Base-by-base conservation (phyloP, 1,140 invertebrate species). In the Aradophagus sp. region DNA sequence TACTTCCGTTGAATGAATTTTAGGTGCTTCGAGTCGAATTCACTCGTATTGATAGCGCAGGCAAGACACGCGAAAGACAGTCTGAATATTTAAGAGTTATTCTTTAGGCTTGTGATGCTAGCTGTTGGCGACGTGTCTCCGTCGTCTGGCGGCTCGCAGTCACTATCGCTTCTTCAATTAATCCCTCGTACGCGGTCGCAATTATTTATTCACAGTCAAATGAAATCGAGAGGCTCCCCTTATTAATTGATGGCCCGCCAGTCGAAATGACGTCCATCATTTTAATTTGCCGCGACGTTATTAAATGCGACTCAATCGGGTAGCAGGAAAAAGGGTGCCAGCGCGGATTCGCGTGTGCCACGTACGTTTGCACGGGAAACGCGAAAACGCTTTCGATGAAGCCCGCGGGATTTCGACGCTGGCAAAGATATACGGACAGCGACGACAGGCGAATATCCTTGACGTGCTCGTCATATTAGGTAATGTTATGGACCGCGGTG, bases 191-290 rank as follows among this genome's bases (percentile, higher is more conserved):
- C 26, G 50, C 27, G 48, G 61, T 59, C 50, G 52, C 53, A 65
- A 83, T 84, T 84, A 84, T 84, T 83, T 83, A 84, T 82, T 83
- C 79, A 83, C 76, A 74, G 77, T 61, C 73, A 83, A 84, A 80
- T 83, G 79, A 81, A 84, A 82, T 79, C 76, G 59, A 67, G 71
- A 70, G 78, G 77, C 73, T 77, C 59, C 70, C 56, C 59, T 73
- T 74, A 80, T 80, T 84, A 83, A 84, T 84, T 84, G 82, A 84
- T 81, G 75, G 78, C 77, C 79, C 80, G 78, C 78, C 80, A 82
- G 72, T 77, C 80, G 76, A 65, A 73, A 80, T 83, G 81, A 83
- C 80, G 81, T 80, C 80, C 78, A 80, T 83, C 81, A 80, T 83
- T 84, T 84, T 83, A 83, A 84, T 84, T 82, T 83, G 77, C 62